A percentile compares a stretch with the other conserved stretches of the same genome.
Evolutionary conservation across 2,888 invertebrate species (phyloP).

Genomic region (Cotesia congregata): DNA sequence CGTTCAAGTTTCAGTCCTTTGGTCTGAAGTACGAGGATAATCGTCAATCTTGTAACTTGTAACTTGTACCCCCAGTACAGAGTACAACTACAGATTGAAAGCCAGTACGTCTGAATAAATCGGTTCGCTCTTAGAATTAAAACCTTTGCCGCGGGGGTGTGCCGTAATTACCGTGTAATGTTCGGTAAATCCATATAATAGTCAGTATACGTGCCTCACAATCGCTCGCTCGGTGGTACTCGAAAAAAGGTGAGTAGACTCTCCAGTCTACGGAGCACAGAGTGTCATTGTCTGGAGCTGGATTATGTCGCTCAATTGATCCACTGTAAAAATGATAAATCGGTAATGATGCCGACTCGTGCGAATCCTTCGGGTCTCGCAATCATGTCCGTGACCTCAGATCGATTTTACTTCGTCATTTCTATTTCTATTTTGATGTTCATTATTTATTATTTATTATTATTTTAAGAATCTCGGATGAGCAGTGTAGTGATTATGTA

Average conservation of each 20-base stretch:
- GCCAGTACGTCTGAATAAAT: constrained; percentile 12
- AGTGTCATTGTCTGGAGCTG: constrained; percentile 10
- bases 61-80: background rate
- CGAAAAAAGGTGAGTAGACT: constrained; percentile 14
- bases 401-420: background rate
- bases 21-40: background rate
- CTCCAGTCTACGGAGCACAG: constrained; percentile 1
- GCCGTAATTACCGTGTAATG: constrained; percentile 54
- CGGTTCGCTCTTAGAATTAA: constrained; percentile 23
- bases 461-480: background rate
- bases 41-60: no score
- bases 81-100: background rate
- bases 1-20: constrained; percentile 19
- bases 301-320: constrained; percentile 44
- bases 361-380: constrained; percentile 46
- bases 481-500: background rate
- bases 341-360: constrained; percentile 53
- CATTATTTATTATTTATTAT: constrained; percentile 20
- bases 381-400: constrained; percentile 19
- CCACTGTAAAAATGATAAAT: constrained; percentile 49
- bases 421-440: background rate
- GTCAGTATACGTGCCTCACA: constrained; percentile 46
- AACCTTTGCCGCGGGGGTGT: constrained; percentile 33
- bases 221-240: background rate
- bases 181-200: constrained; percentile 51